A percentile compares a stretch with the other conserved stretches of the same genome.
These are phyloP conservation scores for Trachelus iudaicus DNA, from an alignment of 2,888 invertebrate species.

Conservation along the genomic window DNA sequence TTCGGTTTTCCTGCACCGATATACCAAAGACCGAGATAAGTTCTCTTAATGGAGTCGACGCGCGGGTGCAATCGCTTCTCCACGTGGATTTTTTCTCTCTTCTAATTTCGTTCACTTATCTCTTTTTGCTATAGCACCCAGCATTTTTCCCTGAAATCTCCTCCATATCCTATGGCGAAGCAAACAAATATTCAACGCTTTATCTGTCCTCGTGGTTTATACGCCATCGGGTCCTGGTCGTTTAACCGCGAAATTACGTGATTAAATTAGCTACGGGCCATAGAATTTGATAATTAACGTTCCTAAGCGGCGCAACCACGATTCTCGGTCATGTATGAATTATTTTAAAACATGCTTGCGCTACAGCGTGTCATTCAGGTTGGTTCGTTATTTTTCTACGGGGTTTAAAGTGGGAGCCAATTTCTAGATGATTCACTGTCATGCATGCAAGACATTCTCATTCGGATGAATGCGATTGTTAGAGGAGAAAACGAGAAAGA, in stretches of 20 bases:
- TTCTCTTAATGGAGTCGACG: too few species aligned
- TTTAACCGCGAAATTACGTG: slow-evolving; percentile 37
- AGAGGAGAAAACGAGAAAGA: too few species aligned
- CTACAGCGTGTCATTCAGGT: neutral
- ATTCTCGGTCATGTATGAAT: slow-evolving; percentile 5
- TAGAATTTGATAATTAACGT: slow-evolving; percentile 34
- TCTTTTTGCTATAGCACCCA: too few species aligned
- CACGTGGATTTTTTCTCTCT: too few species aligned
- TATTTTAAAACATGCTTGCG: slow-evolving; percentile 8
- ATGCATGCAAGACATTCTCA: neutral
- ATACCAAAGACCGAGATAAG: too few species aligned
- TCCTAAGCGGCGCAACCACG: neutral
- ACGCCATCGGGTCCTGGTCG: slow-evolving; percentile 21
- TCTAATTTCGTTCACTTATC: too few species aligned
- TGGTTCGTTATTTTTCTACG: neutral
- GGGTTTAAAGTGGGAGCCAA: too few species aligned
- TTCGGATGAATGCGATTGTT: neutral
- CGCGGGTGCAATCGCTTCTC: too few species aligned
- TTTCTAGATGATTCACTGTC: too few species aligned
- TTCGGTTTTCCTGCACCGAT: too few species aligned
- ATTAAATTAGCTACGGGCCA: slow-evolving; percentile 38
- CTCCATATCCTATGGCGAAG: neutral
- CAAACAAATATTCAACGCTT: slow-evolving; percentile 32
- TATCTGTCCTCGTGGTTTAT: slow-evolving; percentile 27
- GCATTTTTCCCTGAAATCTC: too few species aligned